Conservation (phyloP, 2,113 vertebrate genomes). For the Gasterosteus nipponicus region DNA sequence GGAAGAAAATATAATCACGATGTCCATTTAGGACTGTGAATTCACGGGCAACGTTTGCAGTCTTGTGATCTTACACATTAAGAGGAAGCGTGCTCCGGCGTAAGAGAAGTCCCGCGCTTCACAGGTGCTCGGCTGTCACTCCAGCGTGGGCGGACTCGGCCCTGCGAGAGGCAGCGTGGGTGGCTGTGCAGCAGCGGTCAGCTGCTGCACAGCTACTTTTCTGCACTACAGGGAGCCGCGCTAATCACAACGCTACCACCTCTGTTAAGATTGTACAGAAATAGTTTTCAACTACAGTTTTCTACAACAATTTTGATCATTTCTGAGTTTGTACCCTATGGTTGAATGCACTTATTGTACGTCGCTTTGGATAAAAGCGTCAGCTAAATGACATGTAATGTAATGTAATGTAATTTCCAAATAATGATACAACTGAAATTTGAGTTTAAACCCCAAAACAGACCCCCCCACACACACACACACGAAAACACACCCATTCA, state of each 20-base stretch:
- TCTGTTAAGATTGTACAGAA: background rate
- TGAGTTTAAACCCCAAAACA: background rate
- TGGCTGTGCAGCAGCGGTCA: slow-evolving; percentile 30
- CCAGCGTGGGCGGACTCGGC: slow-evolving; percentile 29
- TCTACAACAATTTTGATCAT: background rate
- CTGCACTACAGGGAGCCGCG: slow-evolving; percentile 21
- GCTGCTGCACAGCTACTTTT: slow-evolving; percentile 48
- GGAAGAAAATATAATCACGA: background rate
- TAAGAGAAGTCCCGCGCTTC: background rate
- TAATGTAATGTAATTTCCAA: too few relatives aligned
- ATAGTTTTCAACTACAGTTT: background rate
- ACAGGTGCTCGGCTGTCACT: slow-evolving; percentile 44
- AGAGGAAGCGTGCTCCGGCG: background rate
- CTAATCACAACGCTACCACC: slow-evolving; percentile 35
- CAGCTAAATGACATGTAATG: too few relatives aligned
- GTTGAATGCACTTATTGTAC: too few relatives aligned
- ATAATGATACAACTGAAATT: background rate
- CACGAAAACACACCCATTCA: background rate
- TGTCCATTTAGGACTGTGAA: background rate
- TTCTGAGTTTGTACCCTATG: too few relatives aligned
- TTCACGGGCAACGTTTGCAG: background rate
- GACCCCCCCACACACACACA: background rate
- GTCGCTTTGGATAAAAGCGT: too few relatives aligned
- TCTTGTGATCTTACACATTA: background rate
- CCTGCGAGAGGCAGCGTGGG: slow-evolving; percentile 43